Base-by-base conservation (phyloP, 1,140 invertebrate genomes). In the Patella vulgata region DNA sequence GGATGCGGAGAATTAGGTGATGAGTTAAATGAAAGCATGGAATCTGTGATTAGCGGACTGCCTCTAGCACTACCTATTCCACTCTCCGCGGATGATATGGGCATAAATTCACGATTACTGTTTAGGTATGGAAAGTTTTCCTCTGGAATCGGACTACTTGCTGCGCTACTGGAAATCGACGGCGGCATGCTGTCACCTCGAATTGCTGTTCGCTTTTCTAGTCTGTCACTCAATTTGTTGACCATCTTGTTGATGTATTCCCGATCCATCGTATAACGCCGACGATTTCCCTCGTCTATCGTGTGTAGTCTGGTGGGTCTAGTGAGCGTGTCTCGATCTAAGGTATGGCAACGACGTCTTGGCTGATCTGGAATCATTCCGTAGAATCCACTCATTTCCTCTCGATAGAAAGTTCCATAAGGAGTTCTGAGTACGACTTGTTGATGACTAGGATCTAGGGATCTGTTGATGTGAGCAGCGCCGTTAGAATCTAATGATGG, bases 331-430 rank as follows among this genome's bases (percentile, higher is more conserved):
- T 81, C 79, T 9, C 75, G 70, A 52, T 79, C 79, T 25, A 81
- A 59, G 11, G 79, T 81, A 55, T 81, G 78, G 54, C 79, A 81
- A 31, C 79, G 58, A 9, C 75, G 73, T 8, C 77, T 64, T 5
- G 75, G 78, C 51, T 73, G 69, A 5, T 79, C 77, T 30, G 77
- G 54, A 43, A 81, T 61, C 59, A 78, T 59, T 14, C 75, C 74
- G 60, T 79, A 81, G 50, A 74, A 77, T 3, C 78, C 76, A 31
- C 63, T 67, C 44, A 69, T 67, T 43, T 80, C 74, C 55, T 78
- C 75, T 17, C 79, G 73, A 54, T 77, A 79, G 50, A 82, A 82
- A 5, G 77, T 78, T 11, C 81, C 81, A 56, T 81, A 79, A 0
- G 81, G 78, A 23, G 79, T 82, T 53, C 78, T 73, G 9, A 82